These are phyloP conservation scores for Pangasius macronema DNA, from an alignment of 2,797 vertebrate genomes.

Conservation along the genomic window DNA sequence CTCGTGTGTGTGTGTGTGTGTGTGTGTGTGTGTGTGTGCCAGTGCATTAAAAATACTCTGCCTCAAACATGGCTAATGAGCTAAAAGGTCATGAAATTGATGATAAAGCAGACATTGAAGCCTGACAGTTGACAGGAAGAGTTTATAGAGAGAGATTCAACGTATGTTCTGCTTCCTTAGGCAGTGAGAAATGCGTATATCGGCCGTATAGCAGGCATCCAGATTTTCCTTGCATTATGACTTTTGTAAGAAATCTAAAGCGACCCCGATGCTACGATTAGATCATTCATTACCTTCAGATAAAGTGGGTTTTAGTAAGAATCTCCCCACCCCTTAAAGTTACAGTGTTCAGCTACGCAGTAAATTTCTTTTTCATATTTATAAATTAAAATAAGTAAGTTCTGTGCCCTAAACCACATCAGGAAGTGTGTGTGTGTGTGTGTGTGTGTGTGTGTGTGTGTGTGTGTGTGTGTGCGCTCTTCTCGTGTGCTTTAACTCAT, in stretches of 20 bases:
- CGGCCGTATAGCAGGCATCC: neutral
- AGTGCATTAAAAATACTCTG: neutral
- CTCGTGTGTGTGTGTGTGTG: neutral
- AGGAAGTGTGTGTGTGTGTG: neutral
- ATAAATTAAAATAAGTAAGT: neutral
- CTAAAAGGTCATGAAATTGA: neutral
- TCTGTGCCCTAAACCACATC: neutral
- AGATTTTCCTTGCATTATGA: neutral
- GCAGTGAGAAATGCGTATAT: neutral
- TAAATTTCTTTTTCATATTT: neutral
- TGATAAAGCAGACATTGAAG: neutral
- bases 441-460: too few species aligned
- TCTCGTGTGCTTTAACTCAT: neutral
- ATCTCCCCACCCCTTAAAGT: too few species aligned
- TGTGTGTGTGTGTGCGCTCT: neutral
- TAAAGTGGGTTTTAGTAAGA: too few species aligned
- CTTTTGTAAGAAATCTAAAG: too few species aligned
- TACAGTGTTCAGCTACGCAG: neutral
- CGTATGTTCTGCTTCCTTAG: neutral
- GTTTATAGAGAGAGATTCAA: neutral
- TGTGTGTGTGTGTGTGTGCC: neutral
- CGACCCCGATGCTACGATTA: too few species aligned
- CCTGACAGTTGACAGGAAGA: neutral
- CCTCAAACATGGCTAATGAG: neutral
- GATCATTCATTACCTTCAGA: too few species aligned